phyloP scores from a whole-genome alignment of 2,113 vertebrate species.

The Genyomyrus donnyi region DNA sequence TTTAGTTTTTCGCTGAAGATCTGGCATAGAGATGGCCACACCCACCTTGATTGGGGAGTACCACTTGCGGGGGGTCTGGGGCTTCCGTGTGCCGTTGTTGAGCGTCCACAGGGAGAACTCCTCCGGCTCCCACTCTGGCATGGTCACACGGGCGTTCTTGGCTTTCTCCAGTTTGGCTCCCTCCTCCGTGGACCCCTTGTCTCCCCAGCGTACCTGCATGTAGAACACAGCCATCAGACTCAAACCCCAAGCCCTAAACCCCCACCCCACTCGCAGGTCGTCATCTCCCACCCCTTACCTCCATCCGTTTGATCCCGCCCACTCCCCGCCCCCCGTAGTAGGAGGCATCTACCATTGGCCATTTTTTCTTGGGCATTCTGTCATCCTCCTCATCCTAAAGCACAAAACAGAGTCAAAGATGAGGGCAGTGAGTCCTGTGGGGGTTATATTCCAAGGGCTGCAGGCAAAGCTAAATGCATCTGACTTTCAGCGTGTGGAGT shows the following conservation, averaged over 20 bases:
- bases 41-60: conserved; percentile 88
- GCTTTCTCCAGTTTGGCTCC: conserved; percentile 93
- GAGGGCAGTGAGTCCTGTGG: too few relatives aligned
- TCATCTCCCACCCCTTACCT: conserved; percentile 56
- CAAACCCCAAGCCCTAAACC: neutral
- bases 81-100: conserved; percentile 58
- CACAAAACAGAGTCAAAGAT: neutral
- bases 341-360: conserved; percentile 84
- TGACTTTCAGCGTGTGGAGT: neutral
- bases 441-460: neutral
- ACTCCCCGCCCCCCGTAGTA: conserved; percentile 93
- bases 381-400: conserved; percentile 60
- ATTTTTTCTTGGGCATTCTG: conserved; percentile 57
- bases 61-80: conserved; percentile 72
- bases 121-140: conserved; percentile 81
- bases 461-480: neutral
- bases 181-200: conserved; percentile 94
- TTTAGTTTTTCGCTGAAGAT: neutral
- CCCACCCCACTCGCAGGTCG: neutral
- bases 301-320: conserved; percentile 95
- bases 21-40: neutral
- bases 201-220: conserved; percentile 89
- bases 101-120: conserved; percentile 64
- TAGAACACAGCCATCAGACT: neutral
- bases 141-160: conserved; percentile 87